Base-by-base conservation (phyloP, 2,797 vertebrate genomes). In the Enteromius argenteus region DNA sequence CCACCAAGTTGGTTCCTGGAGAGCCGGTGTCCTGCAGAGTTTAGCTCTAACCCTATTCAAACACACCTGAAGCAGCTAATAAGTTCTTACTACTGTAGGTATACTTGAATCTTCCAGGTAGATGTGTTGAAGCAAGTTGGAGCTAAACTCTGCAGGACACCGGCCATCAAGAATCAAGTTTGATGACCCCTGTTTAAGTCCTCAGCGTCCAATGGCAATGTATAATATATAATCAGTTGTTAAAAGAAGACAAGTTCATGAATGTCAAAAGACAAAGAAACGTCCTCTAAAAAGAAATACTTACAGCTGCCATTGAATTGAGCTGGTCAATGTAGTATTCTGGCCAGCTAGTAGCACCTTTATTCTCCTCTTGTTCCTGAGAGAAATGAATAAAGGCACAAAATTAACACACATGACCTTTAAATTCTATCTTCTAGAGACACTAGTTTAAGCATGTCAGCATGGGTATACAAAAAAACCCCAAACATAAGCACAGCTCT, bases 261-360 rank as follows among this genome's bases (percentile, higher is more conserved):
- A 7, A 23, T n/a, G 1, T 46, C 17, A 30, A 53, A 74, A 30
- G 10, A 35, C 32, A 49, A 73, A 51, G 17, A 49, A 37, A 51
- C 9, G 27, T 44, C 37, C 42, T 42, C 76, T 66, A 56, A 39
- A 60, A 68, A 17, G 30, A 39, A 15, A 84, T 92, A 98, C 98
- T 96, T 93, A 99, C 98, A 94, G 98, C 97, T 94, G 98, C 98
- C 98, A 99, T 99, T 74, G 96, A 98, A 91, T 97, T 99, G 86
- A 99, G 96, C 92, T 99, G 98, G 93, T 99, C 98, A 0, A 99
- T 99, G 93, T 99, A 99, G 93, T 96, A 99, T 89, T 99, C 98
- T 0, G 98, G 98, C 98, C 98, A 99, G 91, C 98, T 99, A 84
- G 98, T 99, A 58, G 98, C 98, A 91, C 98, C 96, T 95, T 99